A percentile compares a stretch with the other conserved stretches of the same genome.
phyloP scores from a whole-genome alignment of 2,797 vertebrate species.

The Sternarchorhynchus goeldii region DNA sequence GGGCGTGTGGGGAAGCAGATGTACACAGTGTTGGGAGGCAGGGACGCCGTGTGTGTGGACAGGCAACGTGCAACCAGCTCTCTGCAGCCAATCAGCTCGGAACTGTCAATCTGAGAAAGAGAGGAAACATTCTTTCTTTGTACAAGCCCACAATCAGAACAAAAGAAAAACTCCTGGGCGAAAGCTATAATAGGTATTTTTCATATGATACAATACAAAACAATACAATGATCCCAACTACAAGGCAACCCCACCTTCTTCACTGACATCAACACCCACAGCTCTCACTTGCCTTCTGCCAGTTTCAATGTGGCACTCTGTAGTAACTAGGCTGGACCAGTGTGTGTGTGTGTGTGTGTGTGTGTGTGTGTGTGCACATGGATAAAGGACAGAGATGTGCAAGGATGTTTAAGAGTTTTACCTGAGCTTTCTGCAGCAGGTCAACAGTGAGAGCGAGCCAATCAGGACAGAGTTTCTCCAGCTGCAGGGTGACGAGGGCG shows the following conservation, averaged over 20 bases:
- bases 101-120: slow-evolving; percentile 83
- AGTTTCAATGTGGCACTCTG: too few species aligned
- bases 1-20: slow-evolving; percentile 88
- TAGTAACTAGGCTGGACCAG: too few species aligned
- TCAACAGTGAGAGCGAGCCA: slow-evolving; percentile 93
- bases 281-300: too few species aligned
- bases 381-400: too few species aligned
- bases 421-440: slow-evolving; percentile 84
- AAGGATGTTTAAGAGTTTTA: slow-evolving; percentile 37
- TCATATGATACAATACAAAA: not conserved
- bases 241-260: not conserved
- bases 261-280: not conserved
- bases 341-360: too few species aligned
- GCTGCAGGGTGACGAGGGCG: slow-evolving; percentile 91
- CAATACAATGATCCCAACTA: not conserved
- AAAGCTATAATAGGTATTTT: too few species aligned
- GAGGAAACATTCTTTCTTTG: not conserved
- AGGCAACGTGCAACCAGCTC: slow-evolving; percentile 90
- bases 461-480: slow-evolving; percentile 94
- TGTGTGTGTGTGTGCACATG: too few species aligned
- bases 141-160: not conserved
- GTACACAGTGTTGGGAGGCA: slow-evolving; percentile 93
- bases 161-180: not conserved
- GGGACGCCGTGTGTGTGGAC: slow-evolving; percentile 83
- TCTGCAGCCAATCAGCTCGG: slow-evolving; percentile 90